Base-by-base conservation (phyloP, 2,888 invertebrate genomes). In the Cephus nigrinus region DNA sequence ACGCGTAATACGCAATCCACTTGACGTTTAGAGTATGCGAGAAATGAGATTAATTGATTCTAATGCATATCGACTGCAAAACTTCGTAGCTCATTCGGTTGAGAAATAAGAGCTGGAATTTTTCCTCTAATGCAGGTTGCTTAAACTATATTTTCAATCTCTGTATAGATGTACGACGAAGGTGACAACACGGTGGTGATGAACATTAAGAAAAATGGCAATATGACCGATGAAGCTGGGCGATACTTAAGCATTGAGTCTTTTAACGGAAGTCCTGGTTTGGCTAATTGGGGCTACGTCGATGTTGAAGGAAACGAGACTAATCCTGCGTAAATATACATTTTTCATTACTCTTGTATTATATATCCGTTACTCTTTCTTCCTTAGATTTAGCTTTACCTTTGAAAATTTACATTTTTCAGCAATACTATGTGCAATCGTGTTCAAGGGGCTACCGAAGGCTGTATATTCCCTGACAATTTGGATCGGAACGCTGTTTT, bases 361-460 rank as follows among this genome's bases (percentile, higher is more conserved):
- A 34, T 75, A 35, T 79, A 74, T 23, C 2, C 23, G 1, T 55
- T 32, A 11, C 11, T 1, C 71, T 31, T 71, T 30, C 71, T 15
- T 32, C 12, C 11, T 31, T 15, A 3, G 31, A 32, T 71, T 55
- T 55, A 23, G 23, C 23, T 23, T 55, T 23, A 55, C 9, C 55
- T 55, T 55, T 23, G 23, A 55, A 30, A 30, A 76, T 74, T 73
- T 68, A 75, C 68, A 32, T 36, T 80, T 84, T 82, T 3, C 84
- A 93, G 92, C 69, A 93, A 95, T 77, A 92, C 93, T 0, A 92
- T 90, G 71, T 97, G 97, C 90, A 96, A 96, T 88, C 92, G 93
- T 4, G 92, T 97, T 30, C 93, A 93, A 82, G 95, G 96, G 31
- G 89, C 93, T 0, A 95, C 94, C 81, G 97, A 97, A 88, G 97